phyloP scores from a whole-genome alignment of 2,888 invertebrate species.

The Himalopsyche japonica region DNA sequence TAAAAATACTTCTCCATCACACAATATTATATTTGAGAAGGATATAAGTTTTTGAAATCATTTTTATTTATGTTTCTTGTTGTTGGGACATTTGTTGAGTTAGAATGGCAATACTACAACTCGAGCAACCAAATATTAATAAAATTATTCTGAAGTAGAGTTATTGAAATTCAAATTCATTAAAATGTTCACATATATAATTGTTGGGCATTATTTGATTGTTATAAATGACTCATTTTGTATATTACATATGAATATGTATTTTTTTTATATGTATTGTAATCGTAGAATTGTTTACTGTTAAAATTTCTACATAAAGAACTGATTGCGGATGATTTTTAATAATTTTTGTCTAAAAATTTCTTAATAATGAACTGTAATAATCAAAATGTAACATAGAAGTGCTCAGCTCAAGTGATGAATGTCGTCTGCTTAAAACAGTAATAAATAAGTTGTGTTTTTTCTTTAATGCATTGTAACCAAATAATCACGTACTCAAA shows the following conservation, averaged over 20 bases:
- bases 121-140: too few relatives aligned
- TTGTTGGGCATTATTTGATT: not conserved
- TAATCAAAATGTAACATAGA: not conserved
- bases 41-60: too few relatives aligned
- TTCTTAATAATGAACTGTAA: not conserved
- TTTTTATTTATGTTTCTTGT: too few relatives aligned
- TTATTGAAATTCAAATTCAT: not conserved
- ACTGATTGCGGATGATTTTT: constrained; percentile 14
- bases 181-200: not conserved
- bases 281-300: constrained; percentile 9
- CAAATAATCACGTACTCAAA: not conserved
- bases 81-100: too few relatives aligned
- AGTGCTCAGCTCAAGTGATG: not conserved
- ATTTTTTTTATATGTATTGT: not conserved
- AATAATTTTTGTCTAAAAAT: constrained; percentile 24
- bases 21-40: too few relatives aligned
- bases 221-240: constrained; percentile 5
- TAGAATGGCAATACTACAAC: too few relatives aligned
- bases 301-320: constrained; percentile 8
- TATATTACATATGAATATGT: not conserved
- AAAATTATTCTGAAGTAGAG: too few relatives aligned
- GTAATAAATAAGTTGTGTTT: not conserved
- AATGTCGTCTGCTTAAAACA: not conserved
- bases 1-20: too few relatives aligned
- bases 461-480: not conserved